Evolutionary conservation across 2,797 vertebrate genomes (phyloP).

Genomic region (Rhadinocentrus ornatus): DNA sequence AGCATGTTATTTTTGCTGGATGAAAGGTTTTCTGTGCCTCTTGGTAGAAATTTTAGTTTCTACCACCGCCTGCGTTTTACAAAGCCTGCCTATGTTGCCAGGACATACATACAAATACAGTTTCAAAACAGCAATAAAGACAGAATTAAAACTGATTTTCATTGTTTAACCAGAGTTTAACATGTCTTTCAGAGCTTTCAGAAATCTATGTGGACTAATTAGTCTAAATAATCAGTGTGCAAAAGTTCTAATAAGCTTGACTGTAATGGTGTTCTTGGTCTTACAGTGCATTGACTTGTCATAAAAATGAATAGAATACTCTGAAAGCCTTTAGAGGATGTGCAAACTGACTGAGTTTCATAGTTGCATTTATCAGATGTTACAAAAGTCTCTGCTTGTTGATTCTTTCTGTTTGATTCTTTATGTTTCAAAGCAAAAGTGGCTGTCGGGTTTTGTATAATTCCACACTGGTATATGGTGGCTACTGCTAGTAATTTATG

Average conservation of each 20-base stretch:
- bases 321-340: not conserved
- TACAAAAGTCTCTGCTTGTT: not conserved
- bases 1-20: constrained; percentile 38
- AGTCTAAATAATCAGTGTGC: not conserved
- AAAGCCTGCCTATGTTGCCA: constrained; percentile 18
- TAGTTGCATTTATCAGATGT: not conserved
- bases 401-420: not conserved
- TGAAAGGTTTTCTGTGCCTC: constrained; percentile 43
- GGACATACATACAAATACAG: not conserved
- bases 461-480: constrained; percentile 11
- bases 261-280: not conserved
- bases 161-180: not conserved
- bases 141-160: not conserved
- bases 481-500: constrained; percentile 33
- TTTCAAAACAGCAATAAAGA: constrained; percentile 11
- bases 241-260: not conserved
- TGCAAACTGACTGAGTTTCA: not conserved
- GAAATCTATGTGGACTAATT: not conserved
- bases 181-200: not conserved
- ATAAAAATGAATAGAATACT: not conserved
- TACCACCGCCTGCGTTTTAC: constrained; percentile 21
- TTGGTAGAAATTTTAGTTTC: constrained; percentile 27
- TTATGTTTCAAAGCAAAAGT: not conserved
- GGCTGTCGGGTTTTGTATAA: constrained; percentile 9
- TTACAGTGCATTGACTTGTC: not conserved